Conservation (phyloP, 2,888 invertebrate species). For the Hedya salicella region DNA sequence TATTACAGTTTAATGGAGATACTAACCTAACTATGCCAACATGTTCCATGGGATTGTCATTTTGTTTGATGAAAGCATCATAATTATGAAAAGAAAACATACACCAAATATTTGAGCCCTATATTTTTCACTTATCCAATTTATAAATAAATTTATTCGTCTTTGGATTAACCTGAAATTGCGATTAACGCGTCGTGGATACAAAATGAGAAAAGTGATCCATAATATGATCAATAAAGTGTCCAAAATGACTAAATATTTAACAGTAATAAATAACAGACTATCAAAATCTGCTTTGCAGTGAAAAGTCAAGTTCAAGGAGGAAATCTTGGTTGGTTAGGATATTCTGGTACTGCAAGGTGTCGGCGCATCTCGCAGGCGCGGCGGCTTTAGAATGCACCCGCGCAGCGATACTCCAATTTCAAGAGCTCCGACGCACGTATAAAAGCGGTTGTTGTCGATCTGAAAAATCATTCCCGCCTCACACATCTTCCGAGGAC, state of each 20-base stretch:
- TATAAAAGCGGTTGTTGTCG: conserved; percentile 75
- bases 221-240: neutral
- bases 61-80: no score
- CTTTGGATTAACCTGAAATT: no score
- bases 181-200: no score
- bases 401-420: conserved; percentile 69
- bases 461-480: conserved; percentile 83
- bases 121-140: no score
- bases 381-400: conserved; percentile 53
- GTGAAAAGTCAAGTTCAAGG: neutral
- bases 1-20: no score
- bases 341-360: neutral
- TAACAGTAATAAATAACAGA: conserved; percentile 25
- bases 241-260: conserved; percentile 9
- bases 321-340: neutral
- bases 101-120: no score
- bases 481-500: conserved; percentile 74
- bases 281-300: neutral
- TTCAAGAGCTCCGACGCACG: conserved; percentile 70
- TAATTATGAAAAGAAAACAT: no score
- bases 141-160: no score
- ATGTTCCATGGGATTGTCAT: no score
- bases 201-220: no score
- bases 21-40: no score
- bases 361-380: conserved; percentile 49